Evolutionary conservation across 2,797 vertebrate species (phyloP).

Genomic region (Craterocephalus amniculus): DNA sequence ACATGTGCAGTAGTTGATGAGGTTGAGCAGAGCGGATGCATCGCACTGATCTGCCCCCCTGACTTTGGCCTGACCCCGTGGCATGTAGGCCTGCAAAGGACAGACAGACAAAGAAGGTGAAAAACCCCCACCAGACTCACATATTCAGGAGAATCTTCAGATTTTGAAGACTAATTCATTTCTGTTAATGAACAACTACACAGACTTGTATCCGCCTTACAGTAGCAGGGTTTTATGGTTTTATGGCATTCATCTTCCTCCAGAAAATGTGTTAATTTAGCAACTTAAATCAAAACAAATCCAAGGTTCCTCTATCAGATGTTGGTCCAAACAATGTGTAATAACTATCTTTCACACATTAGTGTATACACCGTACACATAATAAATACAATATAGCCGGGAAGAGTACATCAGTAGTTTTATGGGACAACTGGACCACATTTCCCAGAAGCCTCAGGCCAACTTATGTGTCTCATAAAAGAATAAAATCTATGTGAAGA

Average conservation of each 20-base stretch:
- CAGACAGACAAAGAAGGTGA: neutral
- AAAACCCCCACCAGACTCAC: neutral
- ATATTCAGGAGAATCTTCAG: neutral
- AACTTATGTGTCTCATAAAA: neutral
- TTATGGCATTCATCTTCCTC: too few species aligned
- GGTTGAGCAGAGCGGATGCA: slow-evolving; percentile 82
- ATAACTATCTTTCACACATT: too few species aligned
- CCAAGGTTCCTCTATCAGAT: too few species aligned
- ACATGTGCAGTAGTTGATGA: slow-evolving; percentile 80
- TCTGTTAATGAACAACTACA: too few species aligned
- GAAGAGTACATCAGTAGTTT: neutral
- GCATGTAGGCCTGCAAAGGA: slow-evolving; percentile 80
- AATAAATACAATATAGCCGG: neutral
- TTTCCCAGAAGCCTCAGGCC: neutral
- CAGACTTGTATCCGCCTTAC: too few species aligned
- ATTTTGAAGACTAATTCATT: neutral
- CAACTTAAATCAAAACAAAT: neutral
- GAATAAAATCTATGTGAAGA: neutral
- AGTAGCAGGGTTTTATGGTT: too few species aligned
- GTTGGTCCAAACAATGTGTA: too few species aligned
- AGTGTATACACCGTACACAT: too few species aligned
- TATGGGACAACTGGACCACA: neutral
- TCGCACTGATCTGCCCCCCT: slow-evolving; percentile 75
- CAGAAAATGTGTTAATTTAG: neutral
- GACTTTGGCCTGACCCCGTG: slow-evolving; percentile 76